Evolutionary conservation across 2,797 vertebrate genomes (phyloP).

Genomic region (Sebastiscus tertius): DNA sequence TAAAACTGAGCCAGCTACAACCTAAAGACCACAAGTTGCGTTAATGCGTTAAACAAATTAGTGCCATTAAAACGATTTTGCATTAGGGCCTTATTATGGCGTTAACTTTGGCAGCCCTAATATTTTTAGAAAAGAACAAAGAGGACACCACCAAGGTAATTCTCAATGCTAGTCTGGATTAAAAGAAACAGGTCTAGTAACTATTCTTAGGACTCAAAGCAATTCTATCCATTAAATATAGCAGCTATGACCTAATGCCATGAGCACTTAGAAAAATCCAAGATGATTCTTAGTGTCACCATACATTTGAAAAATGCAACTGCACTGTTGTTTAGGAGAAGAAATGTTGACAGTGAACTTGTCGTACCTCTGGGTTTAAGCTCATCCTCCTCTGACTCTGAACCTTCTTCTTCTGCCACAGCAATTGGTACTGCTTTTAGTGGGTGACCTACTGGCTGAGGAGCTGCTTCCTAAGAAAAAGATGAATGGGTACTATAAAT

Average conservation of each 20-base stretch:
- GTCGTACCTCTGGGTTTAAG: slow-evolving; percentile 94
- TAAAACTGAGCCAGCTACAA: background rate
- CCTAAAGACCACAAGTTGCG: too few relatives aligned
- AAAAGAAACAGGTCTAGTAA: background rate
- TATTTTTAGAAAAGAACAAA: background rate
- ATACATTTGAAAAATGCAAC: background rate
- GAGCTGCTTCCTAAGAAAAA: slow-evolving; percentile 80
- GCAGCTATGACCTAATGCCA: background rate
- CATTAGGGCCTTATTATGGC: too few relatives aligned
- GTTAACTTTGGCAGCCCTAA: too few relatives aligned
- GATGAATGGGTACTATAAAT: slow-evolving; percentile 5
- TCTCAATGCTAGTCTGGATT: background rate
- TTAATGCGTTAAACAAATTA: too few relatives aligned
- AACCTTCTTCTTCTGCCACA: slow-evolving; percentile 95
- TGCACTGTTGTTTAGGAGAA: background rate
- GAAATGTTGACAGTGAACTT: background rate
- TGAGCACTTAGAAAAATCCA: background rate
- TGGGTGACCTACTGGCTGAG: slow-evolving; percentile 79
- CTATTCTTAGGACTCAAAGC: slow-evolving; percentile 10
- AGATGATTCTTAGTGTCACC: background rate
- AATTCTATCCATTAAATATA: slow-evolving; percentile 8
- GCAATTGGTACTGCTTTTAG: slow-evolving; percentile 94
- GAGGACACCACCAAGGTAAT: background rate
- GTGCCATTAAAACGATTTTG: too few relatives aligned
- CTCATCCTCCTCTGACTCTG: slow-evolving; percentile 97